phyloP scores from a whole-genome alignment of 2,797 vertebrate genomes.

The Phoeniculus purpureus region DNA sequence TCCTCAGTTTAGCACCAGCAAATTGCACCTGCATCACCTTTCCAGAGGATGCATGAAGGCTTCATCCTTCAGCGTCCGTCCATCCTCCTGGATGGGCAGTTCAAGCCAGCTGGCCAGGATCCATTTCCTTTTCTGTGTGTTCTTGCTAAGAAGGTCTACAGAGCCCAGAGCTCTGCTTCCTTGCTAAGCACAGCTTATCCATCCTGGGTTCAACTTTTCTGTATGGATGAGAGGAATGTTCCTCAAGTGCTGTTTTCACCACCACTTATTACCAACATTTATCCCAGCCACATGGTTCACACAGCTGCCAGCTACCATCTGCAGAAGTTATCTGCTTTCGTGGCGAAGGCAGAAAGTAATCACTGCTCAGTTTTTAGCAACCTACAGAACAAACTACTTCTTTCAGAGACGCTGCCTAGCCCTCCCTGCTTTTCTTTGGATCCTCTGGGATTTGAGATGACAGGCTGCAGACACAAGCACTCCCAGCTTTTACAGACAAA shows the following conservation, averaged over 20 bases:
- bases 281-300: not conserved
- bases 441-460: not conserved
- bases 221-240: not conserved
- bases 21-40: not conserved
- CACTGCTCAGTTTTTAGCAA: not conserved
- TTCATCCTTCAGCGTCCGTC: not conserved
- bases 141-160: not conserved
- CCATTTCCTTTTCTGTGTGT: not conserved
- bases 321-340: not conserved
- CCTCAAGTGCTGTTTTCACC: not conserved
- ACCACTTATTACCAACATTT: not conserved
- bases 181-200: not conserved
- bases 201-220: not conserved
- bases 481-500: not conserved
- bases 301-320: not conserved
- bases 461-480: not conserved
- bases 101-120: not conserved
- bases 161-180: not conserved
- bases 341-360: not conserved
- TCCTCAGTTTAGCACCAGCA: not conserved
- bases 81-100: not conserved
- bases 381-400: not conserved
- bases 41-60: rapidly evolving
- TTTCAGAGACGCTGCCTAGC: not conserved
- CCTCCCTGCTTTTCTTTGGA: not conserved